Percentiles rank a stretch among this genome's conserved stretches.
Evolutionary conservation across 2,797 vertebrate species (phyloP).

Genomic region (Melanotaenia parkinsoni): DNA sequence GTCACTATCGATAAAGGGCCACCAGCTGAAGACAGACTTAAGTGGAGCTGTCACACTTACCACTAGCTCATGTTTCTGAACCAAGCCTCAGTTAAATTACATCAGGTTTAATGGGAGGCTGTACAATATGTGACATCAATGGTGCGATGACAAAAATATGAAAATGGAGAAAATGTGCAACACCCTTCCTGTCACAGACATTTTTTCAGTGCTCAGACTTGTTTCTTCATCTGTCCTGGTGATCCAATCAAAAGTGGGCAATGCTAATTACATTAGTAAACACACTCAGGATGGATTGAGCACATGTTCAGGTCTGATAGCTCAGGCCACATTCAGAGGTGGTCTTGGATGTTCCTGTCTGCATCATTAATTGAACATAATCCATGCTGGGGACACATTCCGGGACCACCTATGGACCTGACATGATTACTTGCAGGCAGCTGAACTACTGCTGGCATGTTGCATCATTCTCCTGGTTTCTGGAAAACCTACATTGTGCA

Average conservation of each 20-base stretch:
- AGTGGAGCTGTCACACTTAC: constrained; percentile 51
- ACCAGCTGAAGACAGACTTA: constrained; percentile 56
- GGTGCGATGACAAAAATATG: constrained; percentile 28
- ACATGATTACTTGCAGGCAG: background rate
- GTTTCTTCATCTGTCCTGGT: background rate
- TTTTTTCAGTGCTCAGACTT: background rate
- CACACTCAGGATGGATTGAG: background rate
- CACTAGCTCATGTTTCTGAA: constrained; percentile 22
- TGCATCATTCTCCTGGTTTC: background rate
- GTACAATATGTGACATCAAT: constrained; percentile 36
- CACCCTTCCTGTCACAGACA: constrained; percentile 31
- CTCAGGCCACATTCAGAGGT: background rate
- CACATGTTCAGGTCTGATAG: background rate
- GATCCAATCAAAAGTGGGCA: background rate
- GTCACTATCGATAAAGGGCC: constrained; percentile 69
- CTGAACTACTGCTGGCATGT: background rate
- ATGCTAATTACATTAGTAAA: background rate
- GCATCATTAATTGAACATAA: background rate
- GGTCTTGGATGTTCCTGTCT: background rate
- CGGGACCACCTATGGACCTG: background rate
- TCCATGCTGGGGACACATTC: background rate
- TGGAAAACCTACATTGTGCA: background rate
- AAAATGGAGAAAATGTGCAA: constrained; percentile 33
- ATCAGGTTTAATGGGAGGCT: constrained; percentile 41
- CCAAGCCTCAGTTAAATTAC: constrained; percentile 26